Evolutionary conservation across 2,888 invertebrate species (phyloP).

Genomic region (Nowickia ferox): DNA sequence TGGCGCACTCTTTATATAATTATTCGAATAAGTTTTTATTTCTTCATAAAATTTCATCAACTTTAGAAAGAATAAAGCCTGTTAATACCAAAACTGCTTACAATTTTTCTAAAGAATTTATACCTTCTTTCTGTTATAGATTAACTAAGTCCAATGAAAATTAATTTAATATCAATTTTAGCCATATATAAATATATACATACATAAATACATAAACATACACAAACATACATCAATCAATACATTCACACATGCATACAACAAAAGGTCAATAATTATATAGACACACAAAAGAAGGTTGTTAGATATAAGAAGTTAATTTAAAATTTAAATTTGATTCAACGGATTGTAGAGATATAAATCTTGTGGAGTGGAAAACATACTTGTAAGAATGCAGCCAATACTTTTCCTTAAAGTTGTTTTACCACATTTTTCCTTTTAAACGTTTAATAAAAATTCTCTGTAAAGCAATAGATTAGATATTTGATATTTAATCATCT

Average conservation of each 20-base stretch:
- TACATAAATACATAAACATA: not conserved
- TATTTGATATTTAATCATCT: conserved; percentile 62
- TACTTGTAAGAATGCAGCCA: not conserved
- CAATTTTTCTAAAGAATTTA: no score
- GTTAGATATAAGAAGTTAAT: conserved; percentile 14
- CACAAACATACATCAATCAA: not conserved
- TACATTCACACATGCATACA: not conserved
- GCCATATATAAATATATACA: not conserved
- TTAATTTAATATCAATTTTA: no score
- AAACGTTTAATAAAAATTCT: not conserved
- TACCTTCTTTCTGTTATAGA: no score
- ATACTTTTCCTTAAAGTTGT: not conserved
- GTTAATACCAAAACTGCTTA: no score
- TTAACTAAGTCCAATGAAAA: no score
- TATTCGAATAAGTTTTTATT: not conserved
- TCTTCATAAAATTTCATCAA: not conserved
- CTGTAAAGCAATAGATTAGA: conserved; percentile 36
- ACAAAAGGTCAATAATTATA: conserved; percentile 10
- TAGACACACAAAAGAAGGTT: not conserved
- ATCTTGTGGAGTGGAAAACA: not conserved
- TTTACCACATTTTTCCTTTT: conserved; percentile 13
- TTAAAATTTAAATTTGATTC: conserved; percentile 42
- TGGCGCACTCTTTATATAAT: not conserved
- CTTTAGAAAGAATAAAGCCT: no score
- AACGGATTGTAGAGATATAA: not conserved